Evolutionary conservation across 2,797 vertebrate genomes (phyloP), one percentile per base, ranked within the genome.

Genomic region (Epinephelus coioides): DNA sequence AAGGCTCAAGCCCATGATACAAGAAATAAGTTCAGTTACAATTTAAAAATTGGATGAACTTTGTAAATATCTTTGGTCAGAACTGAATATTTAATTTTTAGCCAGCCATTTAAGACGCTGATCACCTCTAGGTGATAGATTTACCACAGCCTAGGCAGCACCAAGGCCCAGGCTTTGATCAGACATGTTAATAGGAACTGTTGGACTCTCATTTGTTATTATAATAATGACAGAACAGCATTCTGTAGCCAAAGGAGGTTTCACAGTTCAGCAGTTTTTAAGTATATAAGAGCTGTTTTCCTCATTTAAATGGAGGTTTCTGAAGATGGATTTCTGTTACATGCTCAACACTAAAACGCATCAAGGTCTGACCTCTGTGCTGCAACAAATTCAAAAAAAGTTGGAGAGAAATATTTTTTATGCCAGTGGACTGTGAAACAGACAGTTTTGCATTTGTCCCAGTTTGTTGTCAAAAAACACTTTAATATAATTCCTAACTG

Each of bases 271-370:
- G 25, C 44, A 49, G 2, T 50, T 73, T 25, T 25, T 6, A 12
- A 72, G 19, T 5, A 25, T 44, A 25, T 25, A 51, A 11, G 40
- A 64, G 25, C 11, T 8, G 8, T 38, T 57, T 50, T 23, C 19
- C 19, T 57, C 25, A 46, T 15, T 61, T 21, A 54, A 79, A 73
- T 46, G 6, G 3, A 73, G 18, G 11, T 18, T 69, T 3, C 50
- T 47, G 23, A 21, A 55, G 55, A 19, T 65, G 23, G 23, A 66
- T 60, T 43, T 76, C 49, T 71, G 9, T 75, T 53, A 19, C 21
- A 38, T 34, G 12, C 4, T 34, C 38, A 21, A 56, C 27, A 71
- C 23, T 9, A 34, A 7, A 0, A 17, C 2, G 50, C 30, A 56
- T 40, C 34, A 34, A 34, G 30, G 17, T 64, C 34, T 17, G 54